These are phyloP conservation scores for Pungitius pungitius DNA, from an alignment of 2,113 vertebrate species.

Conservation along the genomic window DNA sequence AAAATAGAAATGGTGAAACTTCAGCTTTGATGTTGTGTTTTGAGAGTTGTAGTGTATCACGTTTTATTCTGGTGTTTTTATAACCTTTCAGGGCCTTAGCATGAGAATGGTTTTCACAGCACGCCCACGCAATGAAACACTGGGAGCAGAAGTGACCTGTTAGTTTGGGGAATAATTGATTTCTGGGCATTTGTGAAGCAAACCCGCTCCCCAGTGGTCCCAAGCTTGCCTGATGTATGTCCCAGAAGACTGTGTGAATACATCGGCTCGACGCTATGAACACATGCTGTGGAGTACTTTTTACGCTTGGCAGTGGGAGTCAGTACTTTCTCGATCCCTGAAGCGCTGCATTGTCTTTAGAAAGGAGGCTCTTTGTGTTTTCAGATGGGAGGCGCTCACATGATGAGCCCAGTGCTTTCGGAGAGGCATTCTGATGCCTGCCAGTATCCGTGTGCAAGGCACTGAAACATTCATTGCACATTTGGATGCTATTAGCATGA, in stretches of 20 bases:
- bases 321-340: constrained; percentile 64
- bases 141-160: constrained; percentile 38
- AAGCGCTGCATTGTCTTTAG: constrained; percentile 72
- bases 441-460: constrained; percentile 42
- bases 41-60: neutral
- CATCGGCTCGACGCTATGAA: constrained; percentile 49
- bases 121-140: constrained; percentile 37
- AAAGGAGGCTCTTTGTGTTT: constrained; percentile 66
- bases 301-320: constrained; percentile 65
- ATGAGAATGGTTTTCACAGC: constrained; percentile 28
- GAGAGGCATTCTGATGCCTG: constrained; percentile 59
- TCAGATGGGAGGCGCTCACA: constrained; percentile 55
- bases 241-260: constrained; percentile 50
- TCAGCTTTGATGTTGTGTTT: neutral
- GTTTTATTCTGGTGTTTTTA: neutral
- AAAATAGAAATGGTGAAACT: neutral
- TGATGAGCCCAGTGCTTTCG: constrained; percentile 64
- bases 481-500: constrained; percentile 58
- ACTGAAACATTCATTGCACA: constrained; percentile 64
- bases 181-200: constrained; percentile 22
- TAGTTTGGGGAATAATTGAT: constrained; percentile 37
- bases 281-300: constrained; percentile 61
- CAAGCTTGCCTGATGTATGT: constrained; percentile 35
- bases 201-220: constrained; percentile 39
- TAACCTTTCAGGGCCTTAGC: neutral